phyloP scores from a whole-genome alignment of 2,113 vertebrate genomes.

The human region DNA sequence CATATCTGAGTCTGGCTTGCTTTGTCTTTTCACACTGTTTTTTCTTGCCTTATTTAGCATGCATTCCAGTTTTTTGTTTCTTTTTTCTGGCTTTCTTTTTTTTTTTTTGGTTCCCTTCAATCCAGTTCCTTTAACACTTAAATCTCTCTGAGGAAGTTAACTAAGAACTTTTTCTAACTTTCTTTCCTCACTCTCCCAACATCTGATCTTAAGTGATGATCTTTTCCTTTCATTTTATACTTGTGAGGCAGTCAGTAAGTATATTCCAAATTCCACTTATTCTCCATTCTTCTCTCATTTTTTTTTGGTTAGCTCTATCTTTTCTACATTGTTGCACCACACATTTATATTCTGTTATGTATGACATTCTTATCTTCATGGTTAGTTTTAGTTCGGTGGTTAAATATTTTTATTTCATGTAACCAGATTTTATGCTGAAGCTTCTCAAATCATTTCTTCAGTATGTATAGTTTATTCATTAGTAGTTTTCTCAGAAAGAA shows the following conservation, averaged over 20 bases:
- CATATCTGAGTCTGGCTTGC: background rate
- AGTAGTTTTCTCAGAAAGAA: background rate
- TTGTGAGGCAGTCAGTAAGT: background rate
- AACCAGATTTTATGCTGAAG: conserved; percentile 1
- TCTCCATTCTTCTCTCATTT: background rate
- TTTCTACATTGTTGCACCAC: background rate
- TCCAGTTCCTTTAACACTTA: background rate
- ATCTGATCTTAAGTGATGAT: background rate
- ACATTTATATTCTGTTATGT: background rate
- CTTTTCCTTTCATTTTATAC: background rate
- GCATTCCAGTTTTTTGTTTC: background rate
- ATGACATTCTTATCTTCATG: background rate
- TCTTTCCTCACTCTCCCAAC: background rate
- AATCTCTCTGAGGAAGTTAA: background rate
- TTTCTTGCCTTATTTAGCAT: background rate
- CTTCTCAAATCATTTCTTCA: conserved; percentile 13
- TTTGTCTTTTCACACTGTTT: background rate
- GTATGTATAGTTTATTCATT: background rate
- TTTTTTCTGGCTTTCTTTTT: background rate
- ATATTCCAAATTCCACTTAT: background rate
- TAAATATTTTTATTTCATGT: background rate
- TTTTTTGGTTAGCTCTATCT: background rate
- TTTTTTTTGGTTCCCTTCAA: background rate
- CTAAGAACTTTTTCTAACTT: background rate
- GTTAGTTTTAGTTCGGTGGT: background rate